Conservation (phyloP, 2,888 invertebrate genomes). For the Trissoscelio sp. region DNA sequence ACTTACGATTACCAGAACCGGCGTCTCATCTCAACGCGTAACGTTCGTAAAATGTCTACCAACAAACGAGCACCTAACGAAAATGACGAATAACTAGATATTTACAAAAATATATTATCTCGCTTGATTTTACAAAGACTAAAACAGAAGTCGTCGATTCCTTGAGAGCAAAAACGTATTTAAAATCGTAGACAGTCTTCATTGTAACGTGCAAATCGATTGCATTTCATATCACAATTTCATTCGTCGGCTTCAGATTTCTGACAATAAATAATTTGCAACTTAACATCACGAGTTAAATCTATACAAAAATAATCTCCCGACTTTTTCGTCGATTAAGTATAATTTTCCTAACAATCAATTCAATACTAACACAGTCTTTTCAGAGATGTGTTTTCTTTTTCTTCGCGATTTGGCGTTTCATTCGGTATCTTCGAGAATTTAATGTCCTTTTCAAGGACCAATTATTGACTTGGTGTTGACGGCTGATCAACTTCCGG, state of each 20-base stretch:
- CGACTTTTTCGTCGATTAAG: background rate
- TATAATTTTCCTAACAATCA: conserved; percentile 30
- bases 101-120: conserved; percentile 48
- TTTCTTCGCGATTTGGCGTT: conserved; percentile 5
- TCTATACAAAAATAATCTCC: conserved; percentile 14
- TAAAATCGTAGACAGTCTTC: conserved; percentile 57
- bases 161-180: conserved; percentile 40
- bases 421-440: background rate
- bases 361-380: conserved; percentile 64
- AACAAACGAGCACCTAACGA: conserved; percentile 39
- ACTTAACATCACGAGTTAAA: conserved; percentile 22
- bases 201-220: conserved; percentile 43
- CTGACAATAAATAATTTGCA: conserved; percentile 53
- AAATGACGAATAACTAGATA: conserved; percentile 14
- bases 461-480: conserved; percentile 19
- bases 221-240: conserved; percentile 57
- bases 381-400: conserved; percentile 30
- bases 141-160: conserved; percentile 17
- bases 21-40: background rate
- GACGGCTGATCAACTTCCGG: conserved; percentile 86
- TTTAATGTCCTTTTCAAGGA: background rate
- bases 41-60: conserved; percentile 24
- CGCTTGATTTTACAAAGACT: conserved; percentile 1
- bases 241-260: conserved; percentile 12
- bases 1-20: conserved; percentile 37